A percentile compares a stretch with the other conserved stretches of the same genome.
Evolutionary conservation across 2,888 invertebrate species (phyloP).

Genomic region (Pediacus dermestoides): DNA sequence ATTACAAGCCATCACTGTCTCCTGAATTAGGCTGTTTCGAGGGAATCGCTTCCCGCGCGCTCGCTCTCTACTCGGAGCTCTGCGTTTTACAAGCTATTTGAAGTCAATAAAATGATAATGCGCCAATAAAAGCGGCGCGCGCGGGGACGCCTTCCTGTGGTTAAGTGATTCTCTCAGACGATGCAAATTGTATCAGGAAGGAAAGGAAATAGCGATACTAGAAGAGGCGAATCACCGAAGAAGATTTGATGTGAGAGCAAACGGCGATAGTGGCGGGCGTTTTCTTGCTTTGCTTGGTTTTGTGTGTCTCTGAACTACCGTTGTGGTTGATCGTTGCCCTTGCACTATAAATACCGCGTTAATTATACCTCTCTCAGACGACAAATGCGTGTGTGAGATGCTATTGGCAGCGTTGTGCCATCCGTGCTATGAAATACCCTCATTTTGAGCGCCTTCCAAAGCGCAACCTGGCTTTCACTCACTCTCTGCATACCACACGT

Average conservation of each 20-base stretch:
- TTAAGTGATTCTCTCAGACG: slow-evolving; percentile 48
- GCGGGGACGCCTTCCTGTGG: slow-evolving; percentile 37
- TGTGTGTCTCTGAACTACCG: no score
- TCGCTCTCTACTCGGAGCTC: slow-evolving; percentile 47
- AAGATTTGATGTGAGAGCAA: no score
- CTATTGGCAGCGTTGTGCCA: slow-evolving; percentile 46
- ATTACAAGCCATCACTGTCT: slow-evolving; percentile 53
- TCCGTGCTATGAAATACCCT: slow-evolving; percentile 45
- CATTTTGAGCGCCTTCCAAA: slow-evolving; percentile 49
- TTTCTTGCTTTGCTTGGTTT: no score
- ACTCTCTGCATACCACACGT: slow-evolving; percentile 43
- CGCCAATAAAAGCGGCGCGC: slow-evolving; percentile 50
- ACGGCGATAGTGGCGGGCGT: no score
- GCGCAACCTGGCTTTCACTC: slow-evolving; percentile 45
- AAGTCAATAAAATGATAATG: slow-evolving; percentile 56
- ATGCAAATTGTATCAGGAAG: slow-evolving; percentile 51
- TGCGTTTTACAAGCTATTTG: slow-evolving; percentile 57
- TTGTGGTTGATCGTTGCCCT: slow-evolving; percentile 46
- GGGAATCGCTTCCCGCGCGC: slow-evolving; percentile 47
- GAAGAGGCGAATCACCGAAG: no score
- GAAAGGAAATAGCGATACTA: slow-evolving; percentile 25
- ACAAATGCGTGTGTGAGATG: slow-evolving; percentile 46
- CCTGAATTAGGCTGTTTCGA: slow-evolving; percentile 52
- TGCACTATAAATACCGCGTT: slow-evolving; percentile 50
- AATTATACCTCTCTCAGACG: slow-evolving; percentile 48